Conservation (phyloP, 2,888 invertebrate genomes). For the Cosmia pyralina region DNA sequence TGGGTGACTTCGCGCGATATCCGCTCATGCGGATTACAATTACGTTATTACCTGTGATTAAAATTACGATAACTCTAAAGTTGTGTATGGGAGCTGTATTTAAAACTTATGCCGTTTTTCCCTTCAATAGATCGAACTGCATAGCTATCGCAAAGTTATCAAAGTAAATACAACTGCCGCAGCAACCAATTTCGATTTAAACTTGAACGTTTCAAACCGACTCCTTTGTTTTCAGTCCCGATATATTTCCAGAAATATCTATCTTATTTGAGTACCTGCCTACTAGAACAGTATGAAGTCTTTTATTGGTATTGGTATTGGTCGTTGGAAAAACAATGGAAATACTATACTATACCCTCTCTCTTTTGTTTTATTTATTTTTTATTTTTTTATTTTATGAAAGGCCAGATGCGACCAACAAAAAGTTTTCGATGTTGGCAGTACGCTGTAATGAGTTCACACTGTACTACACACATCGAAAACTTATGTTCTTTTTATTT, state of each 20-base stretch:
- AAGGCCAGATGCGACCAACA: not conserved
- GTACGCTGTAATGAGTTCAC: not conserved
- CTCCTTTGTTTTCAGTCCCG: not conserved
- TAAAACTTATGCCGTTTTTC: no score
- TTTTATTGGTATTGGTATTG: constrained; percentile 4
- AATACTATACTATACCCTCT: no score
- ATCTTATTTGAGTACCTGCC: not conserved
- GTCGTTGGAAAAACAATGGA: not conserved
- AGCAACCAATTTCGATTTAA: constrained; percentile 33
- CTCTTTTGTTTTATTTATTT: no score
- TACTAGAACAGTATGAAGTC: not conserved
- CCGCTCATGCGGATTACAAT: no score
- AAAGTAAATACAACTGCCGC: constrained; percentile 27
- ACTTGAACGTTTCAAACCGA: constrained; percentile 13
- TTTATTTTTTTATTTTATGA: not conserved
- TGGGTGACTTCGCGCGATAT: not conserved
- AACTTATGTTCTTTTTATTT: not conserved
- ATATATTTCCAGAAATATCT: constrained; percentile 1
- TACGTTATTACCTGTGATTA: no score
- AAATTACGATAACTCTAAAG: not conserved
- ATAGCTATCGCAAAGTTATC: constrained; percentile 21
- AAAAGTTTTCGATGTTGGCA: constrained; percentile 2
- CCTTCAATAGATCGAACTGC: constrained; percentile 7
- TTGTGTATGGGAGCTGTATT: not conserved
- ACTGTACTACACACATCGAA: not conserved